Percentiles rank a stretch among this genome's conserved stretches.
phyloP scores from a whole-genome alignment of 2,888 invertebrate species.

The Drosophila ezoana region DNA sequence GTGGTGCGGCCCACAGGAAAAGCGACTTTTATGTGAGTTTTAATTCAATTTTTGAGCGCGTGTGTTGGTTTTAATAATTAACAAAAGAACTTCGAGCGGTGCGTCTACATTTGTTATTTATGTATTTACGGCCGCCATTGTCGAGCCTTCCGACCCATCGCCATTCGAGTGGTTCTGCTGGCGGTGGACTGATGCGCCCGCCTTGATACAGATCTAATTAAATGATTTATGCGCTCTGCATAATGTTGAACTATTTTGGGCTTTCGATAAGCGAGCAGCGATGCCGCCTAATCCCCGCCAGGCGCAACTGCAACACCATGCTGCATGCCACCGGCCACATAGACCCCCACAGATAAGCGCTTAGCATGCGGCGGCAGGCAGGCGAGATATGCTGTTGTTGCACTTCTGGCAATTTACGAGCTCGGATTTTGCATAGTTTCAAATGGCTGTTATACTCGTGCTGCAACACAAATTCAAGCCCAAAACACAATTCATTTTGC shows the following conservation, averaged over 20 bases:
- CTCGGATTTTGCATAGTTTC: slow-evolving; percentile 76
- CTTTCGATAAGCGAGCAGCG: slow-evolving; percentile 34
- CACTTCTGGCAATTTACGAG: slow-evolving; percentile 62
- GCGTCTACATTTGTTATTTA: slow-evolving; percentile 23
- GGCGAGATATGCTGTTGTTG: slow-evolving; percentile 30
- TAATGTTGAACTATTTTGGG: slow-evolving; percentile 62
- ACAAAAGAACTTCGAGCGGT: slow-evolving; percentile 56
- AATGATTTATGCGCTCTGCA: slow-evolving; percentile 67
- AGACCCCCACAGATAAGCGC: slow-evolving; percentile 39
- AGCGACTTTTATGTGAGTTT: slow-evolving; percentile 34
- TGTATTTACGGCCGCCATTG: slow-evolving; percentile 29
- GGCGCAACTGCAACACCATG: slow-evolving; percentile 17
- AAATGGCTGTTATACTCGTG: slow-evolving; percentile 65
- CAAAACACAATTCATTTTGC: slow-evolving; percentile 61
- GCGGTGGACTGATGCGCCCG: slow-evolving; percentile 45
- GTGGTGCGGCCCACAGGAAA: slow-evolving; percentile 53
- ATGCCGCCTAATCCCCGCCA: slow-evolving; percentile 46
- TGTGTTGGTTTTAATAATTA: slow-evolving; percentile 60
- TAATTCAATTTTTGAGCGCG: slow-evolving; percentile 27
- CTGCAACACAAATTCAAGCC: slow-evolving; percentile 56
- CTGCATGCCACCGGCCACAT: slow-evolving; percentile 10
- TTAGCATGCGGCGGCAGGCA: not conserved
- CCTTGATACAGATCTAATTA: slow-evolving; percentile 70
- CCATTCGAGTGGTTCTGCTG: slow-evolving; percentile 26
- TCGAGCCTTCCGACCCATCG: slow-evolving; percentile 54